Percentiles rank a stretch among this genome's conserved stretches.
Evolutionary conservation across 2,113 vertebrate species (phyloP).

Genomic region (Setophaga petechia): DNA sequence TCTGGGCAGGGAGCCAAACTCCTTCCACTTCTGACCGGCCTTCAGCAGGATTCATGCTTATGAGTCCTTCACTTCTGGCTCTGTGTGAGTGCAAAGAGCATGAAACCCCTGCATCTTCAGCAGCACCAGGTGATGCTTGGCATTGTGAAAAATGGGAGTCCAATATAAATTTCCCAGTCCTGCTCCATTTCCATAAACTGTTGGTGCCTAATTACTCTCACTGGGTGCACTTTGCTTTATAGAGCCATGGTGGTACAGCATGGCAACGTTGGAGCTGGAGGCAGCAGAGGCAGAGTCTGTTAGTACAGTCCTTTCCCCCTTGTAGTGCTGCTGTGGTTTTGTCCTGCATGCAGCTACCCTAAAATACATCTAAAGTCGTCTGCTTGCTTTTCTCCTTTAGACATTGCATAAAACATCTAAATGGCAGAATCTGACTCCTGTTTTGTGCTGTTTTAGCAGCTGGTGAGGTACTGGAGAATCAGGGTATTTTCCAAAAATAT

Average conservation of each 20-base stretch:
- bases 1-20: neutral
- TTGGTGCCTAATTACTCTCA: neutral
- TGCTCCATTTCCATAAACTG: neutral
- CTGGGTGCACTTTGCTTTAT: neutral
- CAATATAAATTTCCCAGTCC: neutral
- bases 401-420: neutral
- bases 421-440: neutral
- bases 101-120: neutral
- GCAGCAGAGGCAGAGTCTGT: neutral
- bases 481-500: neutral
- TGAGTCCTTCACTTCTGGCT: too few relatives aligned
- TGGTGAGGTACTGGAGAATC: neutral
- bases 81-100: fast-evolving
- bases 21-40: fast-evolving
- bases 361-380: neutral
- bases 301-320: neutral
- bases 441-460: neutral
- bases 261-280: neutral
- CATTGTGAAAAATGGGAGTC: neutral
- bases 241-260: fast-evolving
- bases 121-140: neutral
- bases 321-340: neutral
- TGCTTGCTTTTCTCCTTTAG: neutral
- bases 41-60: neutral
- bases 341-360: neutral